Evolutionary conservation across 2,888 invertebrate genomes (phyloP).

Genomic region (Amblyjoppa proteus): DNA sequence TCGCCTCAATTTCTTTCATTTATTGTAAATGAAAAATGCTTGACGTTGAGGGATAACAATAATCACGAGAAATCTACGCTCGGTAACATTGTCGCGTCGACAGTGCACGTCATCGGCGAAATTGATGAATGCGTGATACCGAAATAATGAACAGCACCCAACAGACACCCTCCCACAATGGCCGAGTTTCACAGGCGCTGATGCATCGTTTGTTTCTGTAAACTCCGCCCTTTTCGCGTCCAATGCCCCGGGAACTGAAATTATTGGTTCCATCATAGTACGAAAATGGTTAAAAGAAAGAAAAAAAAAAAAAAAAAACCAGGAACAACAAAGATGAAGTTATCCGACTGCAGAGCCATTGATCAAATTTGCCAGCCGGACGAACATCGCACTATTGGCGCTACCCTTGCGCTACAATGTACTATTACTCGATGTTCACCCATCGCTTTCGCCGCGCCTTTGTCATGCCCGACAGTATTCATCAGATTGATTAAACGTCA

Average conservation of each 20-base stretch:
- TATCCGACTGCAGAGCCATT: slow-evolving; percentile 16
- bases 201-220: background rate
- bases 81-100: background rate
- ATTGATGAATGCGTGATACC: slow-evolving; percentile 1
- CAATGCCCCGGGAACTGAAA: background rate
- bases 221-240: background rate
- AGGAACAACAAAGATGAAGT: background rate
- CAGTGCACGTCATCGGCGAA: background rate
- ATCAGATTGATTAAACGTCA: slow-evolving; percentile 27
- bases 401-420: background rate
- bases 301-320: background rate
- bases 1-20: no score
- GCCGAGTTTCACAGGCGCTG: background rate
- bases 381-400: background rate
- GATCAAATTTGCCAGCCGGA: slow-evolving; percentile 15
- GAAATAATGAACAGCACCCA: background rate
- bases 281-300: background rate
- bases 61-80: background rate
- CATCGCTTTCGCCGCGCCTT: background rate
- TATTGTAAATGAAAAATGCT: background rate
- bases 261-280: background rate
- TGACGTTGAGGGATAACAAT: background rate
- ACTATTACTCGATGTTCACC: background rate
- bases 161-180: background rate
- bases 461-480: slow-evolving; percentile 23